These are phyloP conservation scores for Delichon dasypus DNA, from an alignment of 2,797 vertebrate species.

Conservation along the genomic window DNA sequence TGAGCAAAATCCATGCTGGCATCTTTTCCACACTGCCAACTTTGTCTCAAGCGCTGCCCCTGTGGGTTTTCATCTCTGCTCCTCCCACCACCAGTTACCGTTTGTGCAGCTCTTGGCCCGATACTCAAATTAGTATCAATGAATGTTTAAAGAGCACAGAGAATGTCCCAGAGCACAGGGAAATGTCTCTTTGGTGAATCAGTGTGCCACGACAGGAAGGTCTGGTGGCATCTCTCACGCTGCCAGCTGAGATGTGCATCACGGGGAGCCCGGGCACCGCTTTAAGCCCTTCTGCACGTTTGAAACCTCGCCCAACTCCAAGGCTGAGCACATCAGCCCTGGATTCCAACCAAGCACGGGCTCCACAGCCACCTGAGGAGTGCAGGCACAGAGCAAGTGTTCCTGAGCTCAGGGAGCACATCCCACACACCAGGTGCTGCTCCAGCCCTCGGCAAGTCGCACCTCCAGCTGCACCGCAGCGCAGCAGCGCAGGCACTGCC, in stretches of 20 bases:
- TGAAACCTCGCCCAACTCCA: background rate
- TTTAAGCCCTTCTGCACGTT: background rate
- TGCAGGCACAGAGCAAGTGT: background rate
- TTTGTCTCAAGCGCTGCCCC: background rate
- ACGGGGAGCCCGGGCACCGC: background rate
- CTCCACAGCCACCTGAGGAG: fast-evolving
- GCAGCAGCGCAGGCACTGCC: fast-evolving
- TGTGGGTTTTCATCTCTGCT: background rate
- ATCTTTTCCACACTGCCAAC: background rate
- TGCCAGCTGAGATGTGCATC: background rate
- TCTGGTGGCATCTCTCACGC: background rate
- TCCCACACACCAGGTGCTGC: background rate
- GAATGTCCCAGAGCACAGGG: background rate
- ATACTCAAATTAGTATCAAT: background rate
- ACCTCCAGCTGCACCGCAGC: background rate
- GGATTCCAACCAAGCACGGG: background rate
- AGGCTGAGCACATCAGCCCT: background rate
- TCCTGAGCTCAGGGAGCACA: background rate
- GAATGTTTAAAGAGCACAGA: background rate
- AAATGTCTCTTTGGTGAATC: background rate
- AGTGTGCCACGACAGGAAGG: background rate
- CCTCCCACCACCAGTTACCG: background rate
- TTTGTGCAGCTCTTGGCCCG: background rate
- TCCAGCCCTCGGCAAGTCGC: fast-evolving
- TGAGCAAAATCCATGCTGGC: background rate